Evolutionary conservation across 2,113 vertebrate species (phyloP).

Genomic region (Parotia lawesii): DNA sequence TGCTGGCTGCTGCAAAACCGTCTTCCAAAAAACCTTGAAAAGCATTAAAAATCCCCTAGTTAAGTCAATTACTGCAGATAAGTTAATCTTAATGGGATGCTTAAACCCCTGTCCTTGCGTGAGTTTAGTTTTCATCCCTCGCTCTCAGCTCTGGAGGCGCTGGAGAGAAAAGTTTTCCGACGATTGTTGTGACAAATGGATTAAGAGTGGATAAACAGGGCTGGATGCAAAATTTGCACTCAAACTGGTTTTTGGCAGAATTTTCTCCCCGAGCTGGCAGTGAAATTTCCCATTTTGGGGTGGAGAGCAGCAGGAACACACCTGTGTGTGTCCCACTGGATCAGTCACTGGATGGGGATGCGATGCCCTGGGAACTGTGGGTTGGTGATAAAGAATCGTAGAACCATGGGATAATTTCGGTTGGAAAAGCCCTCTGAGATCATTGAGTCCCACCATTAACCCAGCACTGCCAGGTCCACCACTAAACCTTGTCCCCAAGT

Average conservation of each 20-base stretch:
- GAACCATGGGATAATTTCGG: neutral
- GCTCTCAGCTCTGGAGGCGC: slow-evolving; percentile 12
- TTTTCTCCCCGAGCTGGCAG: neutral
- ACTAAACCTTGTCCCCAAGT: neutral
- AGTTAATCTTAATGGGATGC: slow-evolving; percentile 72
- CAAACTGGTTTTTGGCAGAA: neutral
- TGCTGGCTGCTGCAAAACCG: slow-evolving; percentile 60
- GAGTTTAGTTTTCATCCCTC: slow-evolving; percentile 62
- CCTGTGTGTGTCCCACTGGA: fast-evolving
- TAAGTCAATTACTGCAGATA: slow-evolving; percentile 77
- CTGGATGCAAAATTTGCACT: neutral
- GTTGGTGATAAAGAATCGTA: fast-evolving
- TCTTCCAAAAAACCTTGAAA: slow-evolving; percentile 72
- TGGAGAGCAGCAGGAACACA: neutral
- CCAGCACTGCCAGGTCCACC: neutral
- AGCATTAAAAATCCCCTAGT: slow-evolving; percentile 76
- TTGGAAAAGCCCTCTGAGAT: neutral
- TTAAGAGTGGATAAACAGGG: neutral
- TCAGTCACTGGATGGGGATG: neutral
- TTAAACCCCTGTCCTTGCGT: slow-evolving; percentile 63
- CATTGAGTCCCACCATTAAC: fast-evolving
- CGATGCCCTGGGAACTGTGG: fast-evolving
- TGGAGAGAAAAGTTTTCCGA: neutral
- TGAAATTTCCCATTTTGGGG: neutral
- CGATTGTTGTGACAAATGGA: slow-evolving; percentile 35